Base-by-base conservation (phyloP, 2,113 vertebrate genomes). In the Pseudonaja textilis region DNA sequence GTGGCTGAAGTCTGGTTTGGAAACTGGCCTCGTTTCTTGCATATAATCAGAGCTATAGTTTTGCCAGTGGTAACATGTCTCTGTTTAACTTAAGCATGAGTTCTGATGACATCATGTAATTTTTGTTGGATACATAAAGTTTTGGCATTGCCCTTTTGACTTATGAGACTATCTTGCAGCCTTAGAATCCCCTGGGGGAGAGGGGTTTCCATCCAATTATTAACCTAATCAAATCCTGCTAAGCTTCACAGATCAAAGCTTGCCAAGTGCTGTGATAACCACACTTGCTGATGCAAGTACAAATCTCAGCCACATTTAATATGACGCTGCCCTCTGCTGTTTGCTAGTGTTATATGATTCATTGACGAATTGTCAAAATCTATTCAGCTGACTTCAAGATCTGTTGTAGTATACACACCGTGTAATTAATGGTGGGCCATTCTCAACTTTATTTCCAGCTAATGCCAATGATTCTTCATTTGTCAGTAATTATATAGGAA, bases 281-380 rank as follows among this genome's bases (percentile, higher is more conserved):
- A n/a, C 55, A 12, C 45, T 56, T n/a, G 22, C 47, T 88, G 54
- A 50, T 52, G 20, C n/a, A 57, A 5, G 8, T 45, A 20, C 42
- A 39, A 69, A 23, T 59, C 12, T 47, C 52, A 57, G 26, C 7
- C 20, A 90, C 92, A 50, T 92, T 59, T 89, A 91, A 39, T 89
- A 89, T 86, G 56, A n/a, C 93, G 69, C 93, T 94, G 93, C 93
- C 92, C 86, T 52, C 93, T 94, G 56, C 89, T 91, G 93, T 54
- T 61, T 42, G 18, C 87, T 64, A 86, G 20, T 42, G 22, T 52
- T 20, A 56, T 50, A 85, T 45, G 29, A 92, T 25, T 45, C 14
- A 23, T 61, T 81, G 54, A 50, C 18, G 3, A 39, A 14, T 81
- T 81, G 34, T 81, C 18, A 81, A 81, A 81, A 42, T 22, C 74